Evolutionary conservation across 1,140 invertebrate genomes (phyloP), one percentile per base, ranked within the genome.

Genomic region (Teleopsis dalmanni): DNA sequence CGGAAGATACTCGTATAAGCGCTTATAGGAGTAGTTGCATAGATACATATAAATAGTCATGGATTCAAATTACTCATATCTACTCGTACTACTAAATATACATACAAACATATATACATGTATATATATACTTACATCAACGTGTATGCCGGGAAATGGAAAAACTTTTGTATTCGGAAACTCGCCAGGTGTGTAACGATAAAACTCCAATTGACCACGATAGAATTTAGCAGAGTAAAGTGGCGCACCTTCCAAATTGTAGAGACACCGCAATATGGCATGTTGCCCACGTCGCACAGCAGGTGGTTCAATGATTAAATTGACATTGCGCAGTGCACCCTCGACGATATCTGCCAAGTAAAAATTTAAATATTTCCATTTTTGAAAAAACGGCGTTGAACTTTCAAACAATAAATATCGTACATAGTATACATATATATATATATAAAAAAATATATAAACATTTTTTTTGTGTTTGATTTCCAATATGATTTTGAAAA

Each of bases 211-310:
- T 57, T 75, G 79, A n/a, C 86, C 84, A 44, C 83, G 77, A 70
- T 87, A 87, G 81, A 84, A 87, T 72, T 87, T 85, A 37, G 85
- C 75, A 2, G 85, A 83, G 69, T 89, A 89, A 23, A 91, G 76
- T 6, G 79, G 78, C 10, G 79, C 80, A 0, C 78, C 78, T 58
- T 87, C 81, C 60, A 88, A 75, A 65, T 88, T 81, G 63, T 88
- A 85, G 52, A 76, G 75, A 70, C 87, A 90, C 16, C 77, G 75
- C 29, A 90, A 70, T 19, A 77, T 78, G 21, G 79, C 83, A 52
- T 79, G 76, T 16, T 80, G 76, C 13, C 83, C 84, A 47, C 77
- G 74, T 56, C 81, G 75, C 18, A 87, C 84, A 3, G 75, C 73
- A 16, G 76, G 52, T 23, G 76, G 76, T 47, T 76, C 65, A 21